Conservation (phyloP, 2,888 invertebrate species). For the Netelia fuscicornis region DNA sequence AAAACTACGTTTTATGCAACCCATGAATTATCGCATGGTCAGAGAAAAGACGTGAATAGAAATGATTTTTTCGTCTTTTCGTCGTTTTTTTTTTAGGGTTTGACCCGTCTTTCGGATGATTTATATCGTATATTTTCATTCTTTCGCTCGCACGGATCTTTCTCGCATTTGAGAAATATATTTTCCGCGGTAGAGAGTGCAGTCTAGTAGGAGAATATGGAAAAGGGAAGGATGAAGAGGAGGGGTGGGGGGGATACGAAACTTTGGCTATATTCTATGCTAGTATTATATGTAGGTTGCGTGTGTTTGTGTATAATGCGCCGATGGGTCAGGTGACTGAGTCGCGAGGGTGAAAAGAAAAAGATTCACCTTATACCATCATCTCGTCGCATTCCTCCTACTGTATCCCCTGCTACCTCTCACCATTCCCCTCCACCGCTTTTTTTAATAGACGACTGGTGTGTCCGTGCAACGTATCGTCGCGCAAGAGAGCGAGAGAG, state of each 20-base stretch:
- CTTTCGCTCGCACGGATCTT: slow-evolving; percentile 37
- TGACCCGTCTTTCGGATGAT: slow-evolving; percentile 60
- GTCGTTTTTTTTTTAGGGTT: slow-evolving; percentile 27
- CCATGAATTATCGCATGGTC: slow-evolving; percentile 53
- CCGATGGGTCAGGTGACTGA: slow-evolving; percentile 66
- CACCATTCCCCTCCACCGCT: slow-evolving; percentile 23
- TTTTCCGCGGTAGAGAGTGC: not conserved
- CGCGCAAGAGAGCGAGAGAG: slow-evolving; percentile 5
- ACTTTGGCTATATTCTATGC: slow-evolving; percentile 46
- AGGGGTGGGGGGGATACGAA: slow-evolving; percentile 2
- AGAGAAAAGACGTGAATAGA: slow-evolving; percentile 31
- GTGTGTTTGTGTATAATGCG: slow-evolving; percentile 5
- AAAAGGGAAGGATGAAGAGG: too few species aligned
- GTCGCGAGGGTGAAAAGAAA: slow-evolving; percentile 73
- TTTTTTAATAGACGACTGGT: slow-evolving; percentile 1
- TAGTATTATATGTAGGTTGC: not conserved
- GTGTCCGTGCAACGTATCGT: not conserved
- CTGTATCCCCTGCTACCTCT: slow-evolving; percentile 35
- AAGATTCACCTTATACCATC: slow-evolving; percentile 77
- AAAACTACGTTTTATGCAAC: slow-evolving; percentile 40
- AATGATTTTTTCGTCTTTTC: slow-evolving; percentile 27
- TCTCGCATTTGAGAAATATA: slow-evolving; percentile 45
- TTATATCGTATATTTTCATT: slow-evolving; percentile 54
- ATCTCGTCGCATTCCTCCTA: slow-evolving; percentile 71
- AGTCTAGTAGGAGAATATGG: too few species aligned